Base-by-base conservation (phyloP, 2,888 invertebrate genomes). In the Magallana nippona region DNA sequence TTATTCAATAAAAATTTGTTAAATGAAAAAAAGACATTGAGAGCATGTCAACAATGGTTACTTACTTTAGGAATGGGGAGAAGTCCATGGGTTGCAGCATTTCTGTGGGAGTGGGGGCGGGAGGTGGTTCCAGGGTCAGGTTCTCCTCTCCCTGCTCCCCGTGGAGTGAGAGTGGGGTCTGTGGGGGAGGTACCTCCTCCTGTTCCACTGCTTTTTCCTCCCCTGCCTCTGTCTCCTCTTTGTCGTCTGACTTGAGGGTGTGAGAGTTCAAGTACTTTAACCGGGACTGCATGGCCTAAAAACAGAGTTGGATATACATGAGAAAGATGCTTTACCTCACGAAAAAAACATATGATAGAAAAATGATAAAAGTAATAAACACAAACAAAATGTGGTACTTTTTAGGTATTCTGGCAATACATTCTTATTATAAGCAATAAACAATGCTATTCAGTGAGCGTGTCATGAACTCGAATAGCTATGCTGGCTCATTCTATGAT, bases 231-330 rank as follows among this genome's bases (percentile, higher is more conserved):
- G 84, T 87, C 15, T 87, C 88, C 27, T 89, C 91, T 58, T 89
- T 88, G 63, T 89, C 89, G n/a, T 88, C 87, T 17, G 92, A 87
- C 85, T 92, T 93, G 79, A 94, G 87, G 58, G 92, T 90, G 87
- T 94, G 93, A 10, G 90, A 89, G 86, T 91, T 93, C 27, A 94
- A 91, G 88, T 94, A 94, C 85, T 92, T 90, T 78, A 93, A 88
- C 32, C 94, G 89, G 0, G 93, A 92, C 89, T 94, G 93, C 86
- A 91, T 86, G 8, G 94, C 94, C 92, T 93, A 85, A 1, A 86
- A 8, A 44, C 44, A 44, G 44, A 44, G 44, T 5, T 44, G 44
- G 44, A 44, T 5, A 44, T 44, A 44, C 44, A 55, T 58, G 56
- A 55, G 19, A 71, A 19, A 13, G 17, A 13, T 15, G 3, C 15